A percentile compares a stretch with the other conserved stretches of the same genome.
Evolutionary conservation across 2,113 vertebrate genomes (phyloP).

Genomic region (Loxodonta africana): DNA sequence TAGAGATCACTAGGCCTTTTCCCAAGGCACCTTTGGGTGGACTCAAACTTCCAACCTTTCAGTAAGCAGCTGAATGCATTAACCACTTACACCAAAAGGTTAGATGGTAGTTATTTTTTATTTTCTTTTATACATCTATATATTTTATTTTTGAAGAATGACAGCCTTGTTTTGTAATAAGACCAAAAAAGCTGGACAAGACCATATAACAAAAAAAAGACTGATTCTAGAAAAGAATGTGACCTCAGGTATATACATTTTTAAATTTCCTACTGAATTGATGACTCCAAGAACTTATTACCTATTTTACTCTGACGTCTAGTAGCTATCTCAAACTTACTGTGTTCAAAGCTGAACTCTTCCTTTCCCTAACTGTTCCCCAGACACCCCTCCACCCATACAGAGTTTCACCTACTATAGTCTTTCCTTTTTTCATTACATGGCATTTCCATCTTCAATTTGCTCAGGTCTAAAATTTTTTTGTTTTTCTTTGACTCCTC

Average conservation of each 20-base stretch:
- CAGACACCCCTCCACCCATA: not conserved
- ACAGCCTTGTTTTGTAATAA: not conserved
- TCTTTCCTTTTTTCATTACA: not conserved
- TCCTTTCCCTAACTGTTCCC: not conserved
- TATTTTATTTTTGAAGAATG: not conserved
- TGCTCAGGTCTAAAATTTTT: constrained; percentile 27
- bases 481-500: not conserved
- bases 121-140: not conserved
- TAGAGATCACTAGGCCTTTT: too few species aligned
- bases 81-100: not conserved
- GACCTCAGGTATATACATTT: not conserved
- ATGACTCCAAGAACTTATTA: not conserved
- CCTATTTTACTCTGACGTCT: constrained; percentile 39
- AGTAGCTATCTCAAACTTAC: not conserved
- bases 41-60: too few species aligned
- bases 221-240: constrained; percentile 46
- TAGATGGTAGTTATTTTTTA: not conserved
- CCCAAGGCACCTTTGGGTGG: too few species aligned
- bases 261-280: constrained; percentile 19
- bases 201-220: not conserved
- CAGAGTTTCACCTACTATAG: not conserved
- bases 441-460: not conserved
- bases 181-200: not conserved
- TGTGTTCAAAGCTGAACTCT: constrained; percentile 4
- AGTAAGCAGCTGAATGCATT: too few species aligned